Evolutionary conservation across 2,888 invertebrate genomes (phyloP).

Genomic region (Camponotus fellah): DNA sequence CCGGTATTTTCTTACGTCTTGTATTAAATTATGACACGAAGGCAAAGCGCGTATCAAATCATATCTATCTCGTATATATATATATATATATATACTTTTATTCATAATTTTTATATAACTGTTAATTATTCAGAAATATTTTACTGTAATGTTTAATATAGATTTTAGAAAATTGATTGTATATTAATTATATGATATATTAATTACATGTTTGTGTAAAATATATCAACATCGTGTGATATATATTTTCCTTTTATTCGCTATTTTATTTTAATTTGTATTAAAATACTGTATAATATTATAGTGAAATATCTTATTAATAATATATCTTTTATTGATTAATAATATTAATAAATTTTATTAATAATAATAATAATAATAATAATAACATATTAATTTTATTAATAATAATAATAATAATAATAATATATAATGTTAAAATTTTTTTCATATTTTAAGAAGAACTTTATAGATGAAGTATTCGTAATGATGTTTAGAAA

Average conservation of each 20-base stretch:
- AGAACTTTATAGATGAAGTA: neutral
- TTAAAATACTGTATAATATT: neutral
- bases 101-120: neutral
- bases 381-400: neutral
- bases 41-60: neutral
- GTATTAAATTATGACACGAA: conserved; percentile 31
- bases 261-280: neutral
- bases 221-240: neutral
- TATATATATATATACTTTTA: neutral
- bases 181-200: neutral
- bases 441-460: neutral
- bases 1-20: conserved; percentile 42
- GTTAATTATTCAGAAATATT: neutral
- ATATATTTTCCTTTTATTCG: neutral
- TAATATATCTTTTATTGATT: neutral
- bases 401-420: too few species aligned
- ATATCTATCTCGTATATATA: too few species aligned
- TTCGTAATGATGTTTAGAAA: neutral
- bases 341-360: neutral
- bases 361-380: too few species aligned
- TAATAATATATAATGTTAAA: neutral
- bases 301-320: neutral
- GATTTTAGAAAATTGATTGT: neutral
- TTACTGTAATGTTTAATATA: neutral
- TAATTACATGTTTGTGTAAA: too few species aligned